Base-by-base conservation (phyloP, 2,113 vertebrate species). In the Pao palembangensis region DNA sequence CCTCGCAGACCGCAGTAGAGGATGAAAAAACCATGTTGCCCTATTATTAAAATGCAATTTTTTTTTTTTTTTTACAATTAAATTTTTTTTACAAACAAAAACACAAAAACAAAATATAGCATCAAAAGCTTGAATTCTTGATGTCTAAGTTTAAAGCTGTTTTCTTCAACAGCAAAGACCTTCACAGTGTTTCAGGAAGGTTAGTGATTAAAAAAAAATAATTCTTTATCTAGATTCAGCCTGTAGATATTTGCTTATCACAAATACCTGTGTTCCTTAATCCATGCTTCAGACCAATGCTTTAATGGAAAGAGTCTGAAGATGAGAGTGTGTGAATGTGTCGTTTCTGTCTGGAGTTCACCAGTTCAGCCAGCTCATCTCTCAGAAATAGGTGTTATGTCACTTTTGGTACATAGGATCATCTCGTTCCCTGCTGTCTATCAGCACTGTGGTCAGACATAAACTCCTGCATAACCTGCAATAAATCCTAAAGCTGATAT, bases 371-470 rank as follows among this genome's bases (percentile, higher is more conserved):
- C 25, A 23, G 25, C 25, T 28, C 57, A 68, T 71, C 73, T 54
- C 52, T 20, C 64, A 55, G 76, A 79, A 67, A 76, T 78, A 82
- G 72, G 76, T 66, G 66, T 82, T 80, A 72, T 76, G 81, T 83
- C 87, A 85, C 73, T 72, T 80, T 80, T 81, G 72, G 85, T 84
- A 69, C 85, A 69, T 67, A 58, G 71, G 83, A 79, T 85, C 87
- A 83, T 74, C 67, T 50, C 89, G 87, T 88, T 88, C 87, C 63
- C 58, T 84, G 81, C 63, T 55, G 64, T 67, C 57, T 71, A 79
- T 79, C 78, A 83, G 67, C 63, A 53, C 43, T 42, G 63, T 78
- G 70, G 65, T 75, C 58, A 59, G 69, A 67, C 76, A 51, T 51
- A 63, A 56, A 78, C 75, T 38, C 34, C 54, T 58, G 43, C 64